Base-by-base conservation (phyloP, 1,140 invertebrate genomes). In the Meloidogyne hapla region DNA sequence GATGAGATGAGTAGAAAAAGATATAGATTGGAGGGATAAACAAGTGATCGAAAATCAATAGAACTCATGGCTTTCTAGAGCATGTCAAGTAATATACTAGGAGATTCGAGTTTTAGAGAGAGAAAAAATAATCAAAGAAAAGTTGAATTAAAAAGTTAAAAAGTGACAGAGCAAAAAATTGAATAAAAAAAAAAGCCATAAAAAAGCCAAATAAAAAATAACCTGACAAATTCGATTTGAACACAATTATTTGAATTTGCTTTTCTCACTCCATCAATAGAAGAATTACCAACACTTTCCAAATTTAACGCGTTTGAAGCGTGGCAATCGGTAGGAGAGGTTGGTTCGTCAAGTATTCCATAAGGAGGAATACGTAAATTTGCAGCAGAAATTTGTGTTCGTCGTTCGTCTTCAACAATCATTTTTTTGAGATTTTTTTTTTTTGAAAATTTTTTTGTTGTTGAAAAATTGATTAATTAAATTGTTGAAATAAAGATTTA, bases 341-440 rank as follows among this genome's bases (percentile, higher is more conserved):
- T 63, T 25, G 61, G 26, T 1, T 76, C 48, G 1, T 82, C 80
- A 9, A 81, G 28, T 33, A 81, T 80, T 18, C 80, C 80, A 48
- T 83, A 81, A 2, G 80, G 79, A 13, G 79, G 81, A 33, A 83
- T 40, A 6, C 72, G 62, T 12, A 71, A 25, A 38, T 78, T 76
- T 33, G 72, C 70, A 2, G 81, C 56, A 26, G 76, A 79, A 26
- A 82, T 82, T 64, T 76, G 79, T 23, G 80, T 72, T n/a, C 64
- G n/a, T 25, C 68, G 68, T 33, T 77, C 66, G 10, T 75, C 70
- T 21, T 81, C 80, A 15, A 84, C 69, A 38, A 38, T 62, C 80
- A 77, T 69, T 65, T 56, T 80, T 6, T 42, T 42, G 12, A 42
- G 2, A 15, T 9, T 38, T 38, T 38, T 38, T 38, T 38, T 4